Percentiles rank a stretch among this genome's conserved stretches.
Evolutionary conservation across 1,140 invertebrate genomes (phyloP).

Genomic region (Parapsyche elsis): DNA sequence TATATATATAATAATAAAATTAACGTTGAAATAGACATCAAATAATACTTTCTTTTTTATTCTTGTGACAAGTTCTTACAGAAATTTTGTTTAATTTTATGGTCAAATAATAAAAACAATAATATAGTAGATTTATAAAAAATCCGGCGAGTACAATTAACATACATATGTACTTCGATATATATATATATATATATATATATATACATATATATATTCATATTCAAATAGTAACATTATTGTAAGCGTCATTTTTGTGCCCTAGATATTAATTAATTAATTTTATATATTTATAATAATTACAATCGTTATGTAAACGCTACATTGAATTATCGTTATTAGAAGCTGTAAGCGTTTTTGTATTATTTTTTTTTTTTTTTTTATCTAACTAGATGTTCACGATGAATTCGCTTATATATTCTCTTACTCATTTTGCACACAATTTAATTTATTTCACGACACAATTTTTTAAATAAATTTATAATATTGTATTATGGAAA

Average conservation of each 20-base stretch:
- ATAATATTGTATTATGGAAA: conserved; percentile 39
- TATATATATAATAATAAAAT: not conserved
- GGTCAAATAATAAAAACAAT: not conserved
- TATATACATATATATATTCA: conserved; percentile 31
- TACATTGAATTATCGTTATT: conserved; percentile 48
- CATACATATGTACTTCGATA: not conserved
- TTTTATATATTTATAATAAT: conserved; percentile 21
- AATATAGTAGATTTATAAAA: not conserved
- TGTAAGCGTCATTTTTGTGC: conserved; percentile 57
- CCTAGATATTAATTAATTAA: conserved; percentile 53
- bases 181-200: conserved; percentile 1
- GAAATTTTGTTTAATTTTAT: not conserved
- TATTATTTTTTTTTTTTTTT: not conserved
- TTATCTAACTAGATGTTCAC: conserved; percentile 16
- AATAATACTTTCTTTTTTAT: not conserved
- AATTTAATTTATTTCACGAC: not conserved
- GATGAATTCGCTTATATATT: not conserved
- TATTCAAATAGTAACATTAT: conserved; percentile 51
- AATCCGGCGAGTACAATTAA: not conserved
- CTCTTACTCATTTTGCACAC: too few species aligned
- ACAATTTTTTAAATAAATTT: not conserved
- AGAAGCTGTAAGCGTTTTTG: conserved; percentile 54
- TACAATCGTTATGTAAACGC: conserved; percentile 43
- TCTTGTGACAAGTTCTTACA: not conserved
- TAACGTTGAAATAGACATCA: not conserved